Evolutionary conservation across 2,888 invertebrate genomes (phyloP), one percentile per base, ranked within the genome.

Genomic region (Spatulosminthurus flaviceps): DNA sequence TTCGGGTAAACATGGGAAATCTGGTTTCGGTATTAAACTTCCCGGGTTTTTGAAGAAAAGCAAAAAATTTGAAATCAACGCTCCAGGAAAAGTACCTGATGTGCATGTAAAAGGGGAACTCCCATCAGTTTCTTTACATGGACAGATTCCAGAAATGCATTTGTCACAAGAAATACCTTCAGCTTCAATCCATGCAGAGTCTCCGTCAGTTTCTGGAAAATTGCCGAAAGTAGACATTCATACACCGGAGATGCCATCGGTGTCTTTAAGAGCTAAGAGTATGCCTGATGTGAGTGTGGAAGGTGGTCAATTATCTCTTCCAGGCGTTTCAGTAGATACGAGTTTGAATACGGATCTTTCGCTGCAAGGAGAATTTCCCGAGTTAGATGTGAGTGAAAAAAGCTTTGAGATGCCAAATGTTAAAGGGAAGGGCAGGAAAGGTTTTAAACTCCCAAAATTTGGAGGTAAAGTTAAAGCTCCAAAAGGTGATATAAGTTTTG

Each of bases 361-460:
- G 2, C 19, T 51, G 2, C 16, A n/a, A 19, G 51, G 51, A 51
- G 16, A 51, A 2, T 2, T 51, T 19, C 51, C 51, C 1, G 51
- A 51, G 16, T 41, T 22, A 43, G 77, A 69, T 24, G 4, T 42
- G 19, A 42, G 16, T 42, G 71, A 28, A 42, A 42, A 71, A 71
- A n/a, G 43, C 4, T 21, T 28, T 34, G 51, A 70, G 70, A 69
- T 70, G 26, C 29, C 64, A 41, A 22, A 73, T 9, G 24, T 51
- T 9, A 60, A 73, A 51, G 21, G 22, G 1, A 51, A 43, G 21
- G 74, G 74, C 16, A 22, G 29, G 11, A 64, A 74, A 22, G 74
- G 61, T 5, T 61, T 64, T 7, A 72, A 72, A 72, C 41, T 72
- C 24, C 72, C 72, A n/a, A 72, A 72, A 51, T 72, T 72, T 72